Base-by-base conservation (phyloP, 2,113 vertebrate species). In the Vulpes vulpes region DNA sequence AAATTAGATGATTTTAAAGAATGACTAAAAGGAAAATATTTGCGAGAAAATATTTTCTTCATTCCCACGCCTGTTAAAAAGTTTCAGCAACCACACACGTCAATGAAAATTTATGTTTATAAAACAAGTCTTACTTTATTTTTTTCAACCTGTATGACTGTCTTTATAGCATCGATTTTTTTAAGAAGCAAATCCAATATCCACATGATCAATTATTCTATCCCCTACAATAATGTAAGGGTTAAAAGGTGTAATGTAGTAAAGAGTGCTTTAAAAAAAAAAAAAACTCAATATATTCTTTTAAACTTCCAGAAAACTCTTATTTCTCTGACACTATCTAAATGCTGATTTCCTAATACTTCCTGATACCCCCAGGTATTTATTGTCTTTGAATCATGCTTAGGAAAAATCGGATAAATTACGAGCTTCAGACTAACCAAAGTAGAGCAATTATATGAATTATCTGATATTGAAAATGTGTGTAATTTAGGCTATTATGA, bases 401-500 rank as follows among this genome's bases (percentile, higher is more conserved):
- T 30, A 96, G 88, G 62, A 96, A 79, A 83, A 96, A 16, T 62
- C 17, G 91, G 95, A 95, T 23, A 97, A 96, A 87, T 92, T 95
- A 90, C 89, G 25, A 98, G 19, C 35, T 94, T 96, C 57, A 91
- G 85, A 60, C 69, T 98, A 88, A 97, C 51, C 69, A 96, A 97
- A 94, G 1, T 78, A 62, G 49, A 94, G 15, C 57, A 97, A 95
- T 94, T 98, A 67, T 71, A 17, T 87, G 84, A 98, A 92, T 96
- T 96, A 96, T 78, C 49, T 64, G 59, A 86, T 92, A 96, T 86
- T 69, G 7, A 89, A 96, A 97, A 92, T 65, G 2, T 57, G 16
- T 78, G 62, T 93, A 95, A 96, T 94, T 95, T 87, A 95, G 22
- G 65, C 84, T 93, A 80, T 97, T 71, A 96, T 88, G 81, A 96